Evolutionary conservation across 2,113 vertebrate genomes (phyloP), one percentile per base, ranked within the genome.

Genomic region (Ochotona princeps): DNA sequence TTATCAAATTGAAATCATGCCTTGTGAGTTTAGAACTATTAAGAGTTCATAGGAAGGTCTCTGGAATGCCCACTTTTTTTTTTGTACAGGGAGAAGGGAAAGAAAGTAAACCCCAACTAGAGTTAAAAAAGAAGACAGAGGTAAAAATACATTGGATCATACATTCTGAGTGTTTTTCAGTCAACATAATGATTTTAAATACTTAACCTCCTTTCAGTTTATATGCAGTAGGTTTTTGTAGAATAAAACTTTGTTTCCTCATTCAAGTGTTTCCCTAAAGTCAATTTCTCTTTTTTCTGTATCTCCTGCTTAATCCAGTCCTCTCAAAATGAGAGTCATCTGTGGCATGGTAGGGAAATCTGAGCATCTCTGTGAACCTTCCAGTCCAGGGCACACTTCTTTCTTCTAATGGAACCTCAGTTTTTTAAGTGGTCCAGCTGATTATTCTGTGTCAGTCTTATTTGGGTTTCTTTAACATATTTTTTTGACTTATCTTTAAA

Each of bases 1-100:
- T 72, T 47, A 54, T 14, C 14, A 79, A 87, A 28, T n/a, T 44
- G 38, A 69, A 28, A 17, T 84, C 2, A 28, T 38, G 17, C 81
- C 87, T 83, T 81, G 13, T 93, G 76, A 92, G 5, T 89, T 87
- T 65, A 66, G 32, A 80, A n/a, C 83, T 80, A 60, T 60, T 65
- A n/a, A 78, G 47, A 66, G 6, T 91, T 83, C 14, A 67, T 74
- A 61, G 63, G 81, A 82, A 89, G 30, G 14, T 79, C 13, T 20
- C 60, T 18, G 32, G n/a, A 65, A 44, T 70, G 17, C 23, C n/a
- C 18, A 49, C n/a, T 23, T 80, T 75, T 38, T 23, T 80, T 75
- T 92, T 85, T 15, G 60, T 60, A 1, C 51, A 87, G 75, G 20
- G 28, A 69, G 80, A 80, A 30, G 38, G 38, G 91, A 47, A 75